Evolutionary conservation across 2,113 vertebrate species (phyloP), one percentile per base, ranked within the genome.

Genomic region (Stomatorhinus ivindoensis): DNA sequence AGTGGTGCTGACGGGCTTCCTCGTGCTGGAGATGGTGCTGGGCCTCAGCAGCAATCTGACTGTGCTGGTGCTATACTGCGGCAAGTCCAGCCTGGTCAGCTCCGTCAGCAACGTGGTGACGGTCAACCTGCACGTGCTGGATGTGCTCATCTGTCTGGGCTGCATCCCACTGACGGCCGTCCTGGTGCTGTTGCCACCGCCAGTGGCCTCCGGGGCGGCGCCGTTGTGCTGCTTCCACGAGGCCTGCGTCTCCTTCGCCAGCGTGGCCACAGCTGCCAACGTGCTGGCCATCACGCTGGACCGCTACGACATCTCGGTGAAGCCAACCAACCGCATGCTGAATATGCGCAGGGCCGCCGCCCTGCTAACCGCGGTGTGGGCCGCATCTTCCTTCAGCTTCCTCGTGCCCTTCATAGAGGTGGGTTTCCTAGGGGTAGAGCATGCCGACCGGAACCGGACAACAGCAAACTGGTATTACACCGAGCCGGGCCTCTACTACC

Each of bases 91-190:
- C 95, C 96, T 99, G 93, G 97, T 99, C 96, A 99, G 97, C 94
- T 99, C 98, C 13, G 97, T 98, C 92, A 98, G 98, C 96, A 99
- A 98, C 95, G 97, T 99, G 93, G 97, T 99, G 94, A 99, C 98
- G 90, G 97, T 99, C 97, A 99, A 98, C 94, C 96, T 99, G 92
- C 98, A 99, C 88, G 97, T 99, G 93, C 96, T 99, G 83, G 98
- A 99, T 94, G 97, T 99, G 93, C 94, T 99, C 94, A 98, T 99
- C 91, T 99, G 98, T 92, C 94, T 98, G 88, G 97, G 97, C 94
- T 99, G 98, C 93, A 97, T 99, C 94, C 98, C 98, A 69, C 95
- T 99, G 93, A 99, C 98, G 89, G 96, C 96, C 65, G 97, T 97
- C 91, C 96, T 98, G 92, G 95, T 98, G 88, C 95, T 99, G 89